A percentile compares a stretch with the other conserved stretches of the same genome.
phyloP scores from a whole-genome alignment of 2,888 invertebrate genomes.

The Hyles lineata region DNA sequence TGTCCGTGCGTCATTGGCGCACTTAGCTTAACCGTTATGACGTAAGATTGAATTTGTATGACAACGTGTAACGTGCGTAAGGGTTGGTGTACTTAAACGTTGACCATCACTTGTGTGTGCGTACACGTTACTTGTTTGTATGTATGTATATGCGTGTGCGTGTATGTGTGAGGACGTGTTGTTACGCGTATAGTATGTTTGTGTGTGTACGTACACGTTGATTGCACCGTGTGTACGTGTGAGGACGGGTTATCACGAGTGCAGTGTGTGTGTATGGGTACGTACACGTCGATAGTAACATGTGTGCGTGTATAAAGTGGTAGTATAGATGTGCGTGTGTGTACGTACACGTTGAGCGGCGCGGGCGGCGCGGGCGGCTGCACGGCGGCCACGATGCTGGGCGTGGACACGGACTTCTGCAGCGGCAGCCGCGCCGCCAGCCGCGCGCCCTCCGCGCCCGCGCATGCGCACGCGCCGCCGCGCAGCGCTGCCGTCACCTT shows the following conservation, averaged over 20 bases:
- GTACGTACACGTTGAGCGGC: conserved; percentile 63
- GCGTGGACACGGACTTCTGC: conserved; percentile 96
- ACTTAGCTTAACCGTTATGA: no score
- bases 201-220: no score
- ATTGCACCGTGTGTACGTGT: not conserved
- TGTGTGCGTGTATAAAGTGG: not conserved
- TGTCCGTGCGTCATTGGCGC: no score
- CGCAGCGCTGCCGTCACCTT: conserved; percentile 83
- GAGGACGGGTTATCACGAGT: not conserved
- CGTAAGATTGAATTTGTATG: no score
- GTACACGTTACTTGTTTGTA: not conserved
- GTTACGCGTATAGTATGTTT: no score
- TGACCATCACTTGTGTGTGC: not conserved
- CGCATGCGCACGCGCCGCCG: conserved; percentile 76
- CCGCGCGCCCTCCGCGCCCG: conserved; percentile 42
- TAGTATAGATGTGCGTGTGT: not conserved
- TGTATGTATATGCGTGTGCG: not conserved
- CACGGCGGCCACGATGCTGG: conserved; percentile 90
- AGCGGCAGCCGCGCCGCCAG: conserved; percentile 87
- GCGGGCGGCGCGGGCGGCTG: conserved; percentile 71
- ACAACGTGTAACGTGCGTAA: no score
- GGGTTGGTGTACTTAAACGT: no score
- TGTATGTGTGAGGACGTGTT: no score
- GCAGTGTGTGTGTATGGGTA: conserved; percentile 28
- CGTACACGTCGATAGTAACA: conserved; percentile 30